Evolutionary conservation across 1,140 invertebrate species (phyloP).

Genomic region (Onthophagus taurus): DNA sequence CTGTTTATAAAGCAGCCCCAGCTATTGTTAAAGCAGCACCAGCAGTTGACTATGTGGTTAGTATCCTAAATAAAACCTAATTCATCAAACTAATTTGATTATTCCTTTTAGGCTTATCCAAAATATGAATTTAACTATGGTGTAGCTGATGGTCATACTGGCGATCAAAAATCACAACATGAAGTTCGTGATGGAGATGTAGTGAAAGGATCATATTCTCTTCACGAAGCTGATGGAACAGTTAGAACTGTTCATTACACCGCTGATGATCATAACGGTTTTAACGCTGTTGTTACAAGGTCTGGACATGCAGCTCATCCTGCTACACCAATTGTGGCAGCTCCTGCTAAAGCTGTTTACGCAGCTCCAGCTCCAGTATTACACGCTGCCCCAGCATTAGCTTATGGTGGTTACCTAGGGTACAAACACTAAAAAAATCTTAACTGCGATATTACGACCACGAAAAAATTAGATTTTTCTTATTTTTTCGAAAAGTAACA

Average conservation of each 20-base stretch:
- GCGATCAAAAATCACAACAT: conserved; percentile 8
- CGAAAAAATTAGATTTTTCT: no score
- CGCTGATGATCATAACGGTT: conserved; percentile 10
- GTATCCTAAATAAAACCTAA: no score
- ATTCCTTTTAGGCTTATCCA: conserved; percentile 5
- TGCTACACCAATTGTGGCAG: background rate
- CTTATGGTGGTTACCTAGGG: background rate
- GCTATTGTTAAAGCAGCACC: conserved; percentile 19
- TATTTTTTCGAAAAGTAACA: no score
- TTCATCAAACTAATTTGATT: no score
- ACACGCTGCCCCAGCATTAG: background rate
- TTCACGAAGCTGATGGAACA: conserved; percentile 7
- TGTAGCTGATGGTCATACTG: conserved; percentile 5
- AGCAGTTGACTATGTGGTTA: conserved; percentile 23
- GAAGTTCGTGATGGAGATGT: conserved; percentile 10
- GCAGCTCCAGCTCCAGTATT: background rate
- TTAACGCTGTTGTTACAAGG: conserved; percentile 7
- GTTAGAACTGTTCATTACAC: conserved; percentile 6
- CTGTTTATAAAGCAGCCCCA: conserved; percentile 13
- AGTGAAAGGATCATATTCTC: conserved; percentile 8
- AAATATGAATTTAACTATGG: conserved; percentile 11
- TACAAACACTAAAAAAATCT: background rate
- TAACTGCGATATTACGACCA: no score
- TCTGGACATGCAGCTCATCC: conserved; percentile 1
- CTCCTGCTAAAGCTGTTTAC: background rate